Evolutionary conservation across 2,888 invertebrate species (phyloP), one percentile per base, ranked within the genome.

Genomic region (Tipula helvola): DNA sequence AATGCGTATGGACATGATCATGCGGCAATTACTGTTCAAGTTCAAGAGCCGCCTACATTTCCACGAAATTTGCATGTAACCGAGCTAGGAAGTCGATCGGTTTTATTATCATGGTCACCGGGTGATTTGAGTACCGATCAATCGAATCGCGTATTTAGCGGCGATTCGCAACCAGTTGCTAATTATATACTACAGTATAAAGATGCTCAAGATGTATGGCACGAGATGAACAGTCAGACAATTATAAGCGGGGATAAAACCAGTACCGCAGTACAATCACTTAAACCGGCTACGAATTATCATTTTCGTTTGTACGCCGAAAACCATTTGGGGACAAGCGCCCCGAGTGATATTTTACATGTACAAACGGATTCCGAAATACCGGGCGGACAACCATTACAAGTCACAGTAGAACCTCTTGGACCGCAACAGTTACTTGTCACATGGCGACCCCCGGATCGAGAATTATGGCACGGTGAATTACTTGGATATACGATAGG

Each of bases 391-490:
- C 93, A 95, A 0, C 96, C 96, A 0, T 92, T 92, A 36, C 93
- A 94, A 89, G 94, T 96, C 36, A 93, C 93, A 86, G 95, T 94
- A 16, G 93, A 94, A 47, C 93, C 96, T 0, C 92, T 95, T 12
- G 95, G 94, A 1, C 94, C 96, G 0, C 95, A 95, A 87, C 94
- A 95, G 89, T 91, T 96, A 85, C 93, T 94, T 89, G 94, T 95
- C 88, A 93, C 94, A n/a, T 96, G 96, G 96, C 93, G 95, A 87
- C 94, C 96, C 5, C 96, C 96, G 0, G 93, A 94, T 57, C 92
- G 94, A n/a, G 94, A 94, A 87, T 92, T 94, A 0, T 95, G 95
- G 94, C 95, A 96, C 90, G 96, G 96, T 0, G 94, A 95, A 88
- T 93, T 96, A 86, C 92, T 95, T 12, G 96, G 96, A 10, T 96